These are phyloP conservation scores for Lamellibrachia satsuma DNA, from an alignment of 2,888 invertebrate genomes.

Conservation along the genomic window DNA sequence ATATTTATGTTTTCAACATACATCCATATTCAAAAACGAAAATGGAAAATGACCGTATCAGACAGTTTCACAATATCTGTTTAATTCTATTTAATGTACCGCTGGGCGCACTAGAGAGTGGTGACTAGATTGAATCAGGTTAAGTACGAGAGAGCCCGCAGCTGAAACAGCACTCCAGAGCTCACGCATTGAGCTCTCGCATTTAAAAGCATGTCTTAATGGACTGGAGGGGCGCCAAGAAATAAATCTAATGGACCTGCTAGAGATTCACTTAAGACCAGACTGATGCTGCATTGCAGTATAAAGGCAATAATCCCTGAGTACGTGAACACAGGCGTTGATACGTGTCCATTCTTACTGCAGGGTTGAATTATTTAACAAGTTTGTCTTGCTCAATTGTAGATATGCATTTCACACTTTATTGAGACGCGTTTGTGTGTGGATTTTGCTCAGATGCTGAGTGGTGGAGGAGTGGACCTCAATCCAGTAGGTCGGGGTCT, in stretches of 20 bases:
- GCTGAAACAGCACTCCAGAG: neutral
- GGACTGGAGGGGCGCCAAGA: neutral
- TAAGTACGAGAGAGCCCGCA: neutral
- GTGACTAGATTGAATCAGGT: neutral
- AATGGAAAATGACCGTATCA: neutral
- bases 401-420: no score
- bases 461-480: neutral
- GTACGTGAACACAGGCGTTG: neutral
- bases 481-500: neutral
- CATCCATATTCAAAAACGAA: neutral
- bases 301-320: neutral
- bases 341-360: neutral
- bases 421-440: neutral
- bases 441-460: neutral
- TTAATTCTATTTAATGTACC: neutral
- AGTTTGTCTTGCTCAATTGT: no score
- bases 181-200: neutral
- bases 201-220: neutral
- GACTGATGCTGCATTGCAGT: neutral
- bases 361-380: neutral
- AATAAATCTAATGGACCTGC: neutral
- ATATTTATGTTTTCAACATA: no score
- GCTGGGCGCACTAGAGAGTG: neutral
- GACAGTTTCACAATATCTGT: neutral
- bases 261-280: slow-evolving; percentile 1